A percentile compares a stretch with the other conserved stretches of the same genome.
phyloP scores from a whole-genome alignment of 2,797 vertebrate genomes.

The Trichosurus vulpecula region DNA sequence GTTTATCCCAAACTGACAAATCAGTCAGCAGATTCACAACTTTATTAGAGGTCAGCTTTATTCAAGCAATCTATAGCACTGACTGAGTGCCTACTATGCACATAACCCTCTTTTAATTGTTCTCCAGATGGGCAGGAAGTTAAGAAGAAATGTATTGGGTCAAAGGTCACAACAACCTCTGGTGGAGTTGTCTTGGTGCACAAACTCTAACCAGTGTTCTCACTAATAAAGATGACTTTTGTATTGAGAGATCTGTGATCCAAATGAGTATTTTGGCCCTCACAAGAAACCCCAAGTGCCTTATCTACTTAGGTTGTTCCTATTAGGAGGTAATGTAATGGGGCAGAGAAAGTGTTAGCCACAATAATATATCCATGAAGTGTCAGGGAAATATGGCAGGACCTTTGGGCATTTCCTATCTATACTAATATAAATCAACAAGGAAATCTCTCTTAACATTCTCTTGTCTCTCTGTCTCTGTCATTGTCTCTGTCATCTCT shows the following conservation, averaged over 20 bases:
- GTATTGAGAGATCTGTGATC: background rate
- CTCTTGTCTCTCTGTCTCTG: background rate
- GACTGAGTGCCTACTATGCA: background rate
- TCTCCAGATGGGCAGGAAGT: background rate
- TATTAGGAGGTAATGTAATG: background rate
- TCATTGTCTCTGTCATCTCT: background rate
- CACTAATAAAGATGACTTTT: background rate
- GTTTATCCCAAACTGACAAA: background rate
- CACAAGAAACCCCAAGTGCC: background rate
- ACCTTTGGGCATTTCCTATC: conserved; percentile 41
- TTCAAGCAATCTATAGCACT: background rate
- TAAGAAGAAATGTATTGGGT: background rate
- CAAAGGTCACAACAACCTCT: background rate
- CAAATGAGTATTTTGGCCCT: background rate
- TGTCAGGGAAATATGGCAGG: background rate
- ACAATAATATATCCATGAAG: background rate
- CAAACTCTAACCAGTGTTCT: background rate
- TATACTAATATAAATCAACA: conserved; percentile 38
- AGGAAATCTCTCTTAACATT: background rate
- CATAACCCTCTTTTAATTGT: background rate
- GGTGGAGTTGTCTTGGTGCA: background rate
- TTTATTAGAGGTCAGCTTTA: background rate
- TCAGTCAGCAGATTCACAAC: background rate
- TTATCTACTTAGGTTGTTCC: conserved; percentile 2
- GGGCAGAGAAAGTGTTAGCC: background rate